Percentiles rank a stretch among this genome's conserved stretches.
phyloP scores from a whole-genome alignment of 2,888 invertebrate species.

The Chloroclysta siterata region DNA sequence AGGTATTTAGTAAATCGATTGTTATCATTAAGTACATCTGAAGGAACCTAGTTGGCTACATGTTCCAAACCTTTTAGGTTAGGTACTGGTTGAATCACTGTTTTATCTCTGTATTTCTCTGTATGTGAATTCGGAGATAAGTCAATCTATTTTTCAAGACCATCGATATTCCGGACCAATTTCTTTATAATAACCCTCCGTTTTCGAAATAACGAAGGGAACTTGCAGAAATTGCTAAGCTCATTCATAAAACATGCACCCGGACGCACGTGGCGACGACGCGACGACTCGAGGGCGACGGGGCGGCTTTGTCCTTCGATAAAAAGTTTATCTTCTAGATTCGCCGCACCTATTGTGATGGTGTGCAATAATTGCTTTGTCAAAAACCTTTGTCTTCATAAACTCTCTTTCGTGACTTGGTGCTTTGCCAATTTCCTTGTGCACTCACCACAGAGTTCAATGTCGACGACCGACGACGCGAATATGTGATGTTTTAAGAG shows the following conservation, averaged over 20 bases:
- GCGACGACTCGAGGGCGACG: conserved; percentile 47
- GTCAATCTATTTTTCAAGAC: neutral
- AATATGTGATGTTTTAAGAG: conserved; percentile 37
- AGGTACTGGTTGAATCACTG: neutral
- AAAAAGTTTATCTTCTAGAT: conserved; percentile 46
- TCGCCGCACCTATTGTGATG: conserved; percentile 33
- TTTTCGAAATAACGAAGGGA: conserved; percentile 59
- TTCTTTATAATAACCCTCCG: conserved; percentile 55
- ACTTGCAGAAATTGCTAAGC: conserved; percentile 61
- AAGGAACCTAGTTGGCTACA: no score
- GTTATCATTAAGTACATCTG: no score
- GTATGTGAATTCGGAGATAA: neutral
- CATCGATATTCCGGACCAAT: conserved; percentile 55
- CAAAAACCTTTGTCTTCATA: conserved; percentile 41
- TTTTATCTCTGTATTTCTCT: no score
- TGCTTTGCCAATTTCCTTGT: conserved; percentile 72
- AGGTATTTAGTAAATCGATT: no score
- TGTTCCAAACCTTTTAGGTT: no score
- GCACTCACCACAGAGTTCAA: conserved; percentile 69
- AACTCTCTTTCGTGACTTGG: conserved; percentile 59
- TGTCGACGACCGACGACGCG: conserved; percentile 57
- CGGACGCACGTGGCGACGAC: conserved; percentile 58
- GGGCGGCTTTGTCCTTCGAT: conserved; percentile 53
- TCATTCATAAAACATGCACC: conserved; percentile 74
- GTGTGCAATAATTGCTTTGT: conserved; percentile 37